A percentile compares a stretch with the other conserved stretches of the same genome.
Evolutionary conservation across 2,113 vertebrate species (phyloP).

Genomic region (Cynoglossus semilaevis): DNA sequence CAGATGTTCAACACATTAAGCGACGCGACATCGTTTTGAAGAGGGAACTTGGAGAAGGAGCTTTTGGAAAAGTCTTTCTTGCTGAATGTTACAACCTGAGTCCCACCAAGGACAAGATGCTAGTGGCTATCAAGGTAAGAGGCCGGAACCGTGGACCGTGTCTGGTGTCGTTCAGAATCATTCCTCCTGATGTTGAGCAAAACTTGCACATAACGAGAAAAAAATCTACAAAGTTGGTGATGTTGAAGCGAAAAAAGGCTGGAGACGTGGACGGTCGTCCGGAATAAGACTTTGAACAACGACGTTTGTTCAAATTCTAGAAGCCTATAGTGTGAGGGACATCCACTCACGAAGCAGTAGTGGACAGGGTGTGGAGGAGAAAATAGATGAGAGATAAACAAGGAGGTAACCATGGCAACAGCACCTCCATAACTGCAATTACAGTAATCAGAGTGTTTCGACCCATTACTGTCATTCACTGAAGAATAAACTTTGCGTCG

Average conservation of each 20-base stretch:
- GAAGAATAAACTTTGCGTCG: neutral
- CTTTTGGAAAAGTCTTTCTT: constrained; percentile 86
- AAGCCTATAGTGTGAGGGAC: neutral
- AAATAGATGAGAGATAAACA: neutral
- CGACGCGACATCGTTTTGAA: constrained; percentile 57
- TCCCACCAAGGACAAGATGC: constrained; percentile 95
- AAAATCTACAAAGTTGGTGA: too few relatives aligned
- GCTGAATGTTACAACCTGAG: constrained; percentile 96
- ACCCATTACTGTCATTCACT: neutral
- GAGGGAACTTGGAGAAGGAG: constrained; percentile 61
- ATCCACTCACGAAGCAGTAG: too few relatives aligned
- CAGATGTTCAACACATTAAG: constrained; percentile 62
- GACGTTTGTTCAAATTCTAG: neutral
- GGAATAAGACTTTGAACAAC: too few relatives aligned
- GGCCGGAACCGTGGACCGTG: neutral
- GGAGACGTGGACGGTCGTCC: too few relatives aligned
- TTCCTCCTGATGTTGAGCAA: too few relatives aligned
- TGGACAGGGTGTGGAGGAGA: neutral
- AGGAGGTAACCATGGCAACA: neutral
- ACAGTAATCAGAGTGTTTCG: neutral
- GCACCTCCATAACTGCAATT: neutral
- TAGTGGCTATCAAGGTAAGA: constrained; percentile 94
- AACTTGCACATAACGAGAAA: too few relatives aligned
- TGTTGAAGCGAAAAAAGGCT: too few relatives aligned
- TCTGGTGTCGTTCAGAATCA: too few relatives aligned